Evolutionary conservation across 1,140 invertebrate genomes (phyloP).

Genomic region (Thereuonema tuberculata): DNA sequence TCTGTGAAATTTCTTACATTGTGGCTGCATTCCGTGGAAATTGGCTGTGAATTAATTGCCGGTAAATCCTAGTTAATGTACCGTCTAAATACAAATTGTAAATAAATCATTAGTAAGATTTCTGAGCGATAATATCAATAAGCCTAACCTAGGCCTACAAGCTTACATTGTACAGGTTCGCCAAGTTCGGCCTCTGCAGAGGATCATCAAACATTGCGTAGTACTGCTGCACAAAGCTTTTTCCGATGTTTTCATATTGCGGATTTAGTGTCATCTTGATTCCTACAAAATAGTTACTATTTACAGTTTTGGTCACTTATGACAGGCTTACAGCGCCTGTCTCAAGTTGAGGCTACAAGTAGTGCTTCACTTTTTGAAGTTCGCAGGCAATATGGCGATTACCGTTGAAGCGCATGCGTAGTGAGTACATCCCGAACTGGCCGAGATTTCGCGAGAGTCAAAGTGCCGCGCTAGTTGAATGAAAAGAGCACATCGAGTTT

Average conservation of each 20-base stretch:
- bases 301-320: neutral
- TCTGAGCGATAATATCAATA: no score
- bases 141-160: no score
- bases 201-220: slow-evolving; percentile 82
- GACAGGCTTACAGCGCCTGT: neutral
- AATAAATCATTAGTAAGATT: no score
- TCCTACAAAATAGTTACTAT: neutral
- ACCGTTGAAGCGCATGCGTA: neutral
- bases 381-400: slow-evolving; percentile 4
- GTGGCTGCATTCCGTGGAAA: no score
- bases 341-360: neutral
- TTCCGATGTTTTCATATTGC: slow-evolving; percentile 79
- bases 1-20: no score
- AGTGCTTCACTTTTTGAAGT: neutral
- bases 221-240: slow-evolving; percentile 85
- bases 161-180: slow-evolving; percentile 84
- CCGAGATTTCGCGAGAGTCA: neutral
- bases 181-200: slow-evolving; percentile 56
- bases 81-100: no score
- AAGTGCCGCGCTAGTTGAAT: no score
- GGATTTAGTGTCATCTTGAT: slow-evolving; percentile 62
- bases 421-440: neutral
- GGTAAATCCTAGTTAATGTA: no score
- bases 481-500: no score
- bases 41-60: no score